Conservation (phyloP, 2,888 invertebrate species). For the Eupeodes latifasciatus region DNA sequence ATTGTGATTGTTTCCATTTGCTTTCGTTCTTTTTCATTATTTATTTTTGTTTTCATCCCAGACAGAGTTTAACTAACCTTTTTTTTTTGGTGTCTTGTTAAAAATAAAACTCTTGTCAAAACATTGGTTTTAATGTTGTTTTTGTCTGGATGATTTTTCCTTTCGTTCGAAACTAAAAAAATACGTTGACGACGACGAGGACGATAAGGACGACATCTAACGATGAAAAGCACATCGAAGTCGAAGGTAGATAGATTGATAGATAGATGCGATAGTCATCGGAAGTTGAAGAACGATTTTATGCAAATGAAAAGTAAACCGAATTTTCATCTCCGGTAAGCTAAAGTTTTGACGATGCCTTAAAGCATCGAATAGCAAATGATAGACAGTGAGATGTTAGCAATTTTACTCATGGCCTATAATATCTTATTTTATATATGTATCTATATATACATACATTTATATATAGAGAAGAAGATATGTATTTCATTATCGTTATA, state of each 20-base stretch:
- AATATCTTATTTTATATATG: not conserved
- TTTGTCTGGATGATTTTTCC: conserved; percentile 12
- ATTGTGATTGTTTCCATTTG: not conserved
- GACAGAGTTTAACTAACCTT: not conserved
- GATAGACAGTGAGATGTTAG: not conserved
- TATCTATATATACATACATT: not conserved
- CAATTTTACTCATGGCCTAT: conserved; percentile 15
- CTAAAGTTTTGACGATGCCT: not conserved
- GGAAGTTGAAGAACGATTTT: conserved; percentile 35
- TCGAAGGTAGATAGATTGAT: not conserved
- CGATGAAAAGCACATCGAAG: conserved; percentile 5
- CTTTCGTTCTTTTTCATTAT: not conserved
- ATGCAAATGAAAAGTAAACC: conserved; percentile 44
- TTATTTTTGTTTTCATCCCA: not conserved
- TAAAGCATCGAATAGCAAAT: not conserved
- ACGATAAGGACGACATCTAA: not conserved
- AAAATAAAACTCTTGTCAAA: not conserved
- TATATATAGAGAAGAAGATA: not conserved
- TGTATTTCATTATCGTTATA: not conserved
- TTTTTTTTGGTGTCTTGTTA: not conserved
- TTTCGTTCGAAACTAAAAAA: not conserved
- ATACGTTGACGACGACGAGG: not conserved
- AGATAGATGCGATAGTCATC: not conserved
- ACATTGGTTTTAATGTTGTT: conserved; percentile 11
- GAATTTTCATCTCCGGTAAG: conserved; percentile 36